phyloP scores from a whole-genome alignment of 2,113 vertebrate genomes.

The Ceuthmochares aereus region DNA sequence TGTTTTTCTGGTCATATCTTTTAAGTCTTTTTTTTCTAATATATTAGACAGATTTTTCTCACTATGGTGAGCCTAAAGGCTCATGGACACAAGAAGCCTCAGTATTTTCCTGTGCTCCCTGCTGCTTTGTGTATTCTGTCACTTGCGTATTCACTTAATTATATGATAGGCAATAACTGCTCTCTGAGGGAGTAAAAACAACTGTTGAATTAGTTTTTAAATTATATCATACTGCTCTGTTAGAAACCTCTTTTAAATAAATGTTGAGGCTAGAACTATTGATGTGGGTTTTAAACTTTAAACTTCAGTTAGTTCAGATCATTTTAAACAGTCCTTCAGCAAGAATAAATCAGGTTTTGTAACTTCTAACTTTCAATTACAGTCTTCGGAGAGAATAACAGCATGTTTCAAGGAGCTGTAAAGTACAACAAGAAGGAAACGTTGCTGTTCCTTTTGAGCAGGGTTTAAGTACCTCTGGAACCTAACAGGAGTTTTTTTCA shows the following conservation, averaged over 20 bases:
- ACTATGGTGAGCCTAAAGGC: not conserved
- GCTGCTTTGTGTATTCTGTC: constrained; percentile 40
- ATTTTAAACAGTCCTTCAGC: constrained; percentile 63
- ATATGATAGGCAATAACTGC: constrained; percentile 32
- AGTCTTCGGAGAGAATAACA: constrained; percentile 27
- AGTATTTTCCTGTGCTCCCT: not conserved
- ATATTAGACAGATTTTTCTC: not conserved
- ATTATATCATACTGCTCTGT: constrained; percentile 30
- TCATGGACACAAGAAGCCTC: not conserved
- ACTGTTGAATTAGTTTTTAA: constrained; percentile 30
- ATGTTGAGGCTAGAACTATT: constrained; percentile 45
- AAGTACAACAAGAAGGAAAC: constrained; percentile 4
- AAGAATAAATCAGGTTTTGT: constrained; percentile 64
- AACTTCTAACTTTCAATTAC: constrained; percentile 61
- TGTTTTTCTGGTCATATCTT: constrained; percentile 25
- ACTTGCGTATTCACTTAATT: constrained; percentile 38
- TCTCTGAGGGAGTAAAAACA: constrained; percentile 43
- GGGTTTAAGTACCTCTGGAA: constrained; percentile 19
- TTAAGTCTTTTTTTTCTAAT: not conserved
- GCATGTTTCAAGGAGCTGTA: constrained; percentile 8
- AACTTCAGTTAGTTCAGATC: constrained; percentile 65
- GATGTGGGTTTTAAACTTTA: constrained; percentile 59
- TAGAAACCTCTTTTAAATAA: constrained; percentile 48
- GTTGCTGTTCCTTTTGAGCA: not conserved
- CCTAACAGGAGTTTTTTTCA: not conserved